Conservation (phyloP, 2,797 vertebrate species). For the Anisognathus igniventris region DNA sequence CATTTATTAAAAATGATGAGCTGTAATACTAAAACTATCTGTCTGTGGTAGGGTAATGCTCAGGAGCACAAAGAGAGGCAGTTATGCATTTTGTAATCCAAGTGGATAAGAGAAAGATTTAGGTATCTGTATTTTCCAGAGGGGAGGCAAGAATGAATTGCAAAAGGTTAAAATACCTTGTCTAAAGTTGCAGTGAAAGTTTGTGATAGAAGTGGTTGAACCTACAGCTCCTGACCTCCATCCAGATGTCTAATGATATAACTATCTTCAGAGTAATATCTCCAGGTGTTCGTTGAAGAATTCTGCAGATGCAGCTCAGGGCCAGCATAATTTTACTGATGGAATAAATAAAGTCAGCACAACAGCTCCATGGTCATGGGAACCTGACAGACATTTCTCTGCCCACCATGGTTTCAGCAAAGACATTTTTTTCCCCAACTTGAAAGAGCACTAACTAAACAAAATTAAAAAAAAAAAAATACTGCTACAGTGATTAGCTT, state of each 20-base stretch:
- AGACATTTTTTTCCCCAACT: not conserved
- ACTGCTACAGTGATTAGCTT: not conserved
- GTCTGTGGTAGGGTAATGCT: not conserved
- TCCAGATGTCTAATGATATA: not conserved
- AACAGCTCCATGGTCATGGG: not conserved
- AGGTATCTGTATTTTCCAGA: not conserved
- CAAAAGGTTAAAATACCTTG: not conserved
- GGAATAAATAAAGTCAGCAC: not conserved
- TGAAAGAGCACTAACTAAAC: not conserved
- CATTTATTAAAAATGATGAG: not conserved
- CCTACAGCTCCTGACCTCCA: not conserved
- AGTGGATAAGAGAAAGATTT: not conserved
- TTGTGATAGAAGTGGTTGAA: not conserved
- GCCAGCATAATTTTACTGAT: not conserved
- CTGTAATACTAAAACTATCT: not conserved
- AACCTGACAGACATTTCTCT: not conserved
- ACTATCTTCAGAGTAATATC: not conserved
- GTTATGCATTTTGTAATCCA: not conserved
- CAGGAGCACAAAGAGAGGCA: not conserved
- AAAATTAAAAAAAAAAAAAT: not conserved
- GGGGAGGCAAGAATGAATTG: not conserved
- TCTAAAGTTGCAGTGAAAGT: not conserved
- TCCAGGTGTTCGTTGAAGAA: not conserved
- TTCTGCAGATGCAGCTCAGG: not conserved
- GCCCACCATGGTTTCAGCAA: not conserved